Conservation (phyloP, 2,113 vertebrate genomes). For the Pantherophis guttatus region DNA sequence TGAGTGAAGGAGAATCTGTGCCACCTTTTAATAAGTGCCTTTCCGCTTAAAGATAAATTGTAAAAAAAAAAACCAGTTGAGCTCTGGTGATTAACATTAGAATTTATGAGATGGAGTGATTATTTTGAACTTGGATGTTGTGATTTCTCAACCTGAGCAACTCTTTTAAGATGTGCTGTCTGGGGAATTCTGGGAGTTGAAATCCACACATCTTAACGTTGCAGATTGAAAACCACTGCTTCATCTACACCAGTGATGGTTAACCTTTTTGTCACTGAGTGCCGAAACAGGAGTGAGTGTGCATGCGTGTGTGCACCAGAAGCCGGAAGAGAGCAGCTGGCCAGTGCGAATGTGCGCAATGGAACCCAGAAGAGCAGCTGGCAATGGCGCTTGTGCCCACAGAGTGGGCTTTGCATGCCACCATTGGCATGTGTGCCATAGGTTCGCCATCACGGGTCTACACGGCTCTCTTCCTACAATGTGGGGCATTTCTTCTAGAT, state of each 20-base stretch:
- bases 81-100: not conserved
- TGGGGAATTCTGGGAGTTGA: not conserved
- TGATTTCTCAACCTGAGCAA: not conserved
- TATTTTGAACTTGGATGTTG: not conserved
- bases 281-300: too few species aligned
- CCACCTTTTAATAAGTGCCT: not conserved
- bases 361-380: too few species aligned
- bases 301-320: too few species aligned
- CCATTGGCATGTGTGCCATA: too few species aligned
- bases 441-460: too few species aligned
- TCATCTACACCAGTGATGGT: too few species aligned
- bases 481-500: not conserved
- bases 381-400: too few species aligned
- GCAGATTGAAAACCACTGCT: not conserved
- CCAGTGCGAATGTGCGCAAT: too few species aligned
- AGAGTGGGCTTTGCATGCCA: too few species aligned
- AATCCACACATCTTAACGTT: not conserved
- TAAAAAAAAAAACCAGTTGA: not conserved
- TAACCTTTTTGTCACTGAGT: too few species aligned
- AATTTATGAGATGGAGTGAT: not conserved
- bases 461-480: not conserved
- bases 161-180: not conserved
- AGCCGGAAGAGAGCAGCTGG: too few species aligned
- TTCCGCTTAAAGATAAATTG: not conserved
- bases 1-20: not conserved